phyloP scores from a whole-genome alignment of 1,140 invertebrate species.

The Calycopis cecrops region DNA sequence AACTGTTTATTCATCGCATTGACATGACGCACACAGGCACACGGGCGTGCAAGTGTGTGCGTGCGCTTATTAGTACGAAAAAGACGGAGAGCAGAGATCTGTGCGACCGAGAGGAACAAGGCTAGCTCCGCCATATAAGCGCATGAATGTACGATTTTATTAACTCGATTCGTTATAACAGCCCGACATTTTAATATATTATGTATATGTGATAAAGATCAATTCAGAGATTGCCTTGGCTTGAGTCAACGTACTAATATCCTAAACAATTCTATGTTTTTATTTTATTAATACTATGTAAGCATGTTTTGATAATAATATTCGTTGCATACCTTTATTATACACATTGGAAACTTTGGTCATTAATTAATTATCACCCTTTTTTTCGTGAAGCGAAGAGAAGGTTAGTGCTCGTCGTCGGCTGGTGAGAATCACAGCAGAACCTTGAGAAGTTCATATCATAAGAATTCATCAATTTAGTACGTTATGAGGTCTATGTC shows the following conservation, averaged over 20 bases:
- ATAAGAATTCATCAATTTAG: too few species aligned
- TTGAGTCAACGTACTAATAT: conserved; percentile 8
- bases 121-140: conserved; percentile 67
- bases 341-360: too few species aligned
- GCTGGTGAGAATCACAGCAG: too few species aligned
- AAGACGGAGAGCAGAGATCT: conserved; percentile 47
- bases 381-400: too few species aligned
- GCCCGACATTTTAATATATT: conserved; percentile 63
- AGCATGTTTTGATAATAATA: too few species aligned
- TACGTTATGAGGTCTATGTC: too few species aligned
- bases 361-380: too few species aligned
- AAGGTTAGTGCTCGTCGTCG: too few species aligned
- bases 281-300: background rate
- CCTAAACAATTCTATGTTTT: conserved; percentile 1
- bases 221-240: conserved; percentile 17
- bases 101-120: conserved; percentile 59
- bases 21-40: conserved; percentile 42
- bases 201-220: conserved; percentile 29
- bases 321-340: too few species aligned
- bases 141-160: conserved; percentile 69
- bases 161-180: conserved; percentile 66
- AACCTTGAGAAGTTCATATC: too few species aligned
- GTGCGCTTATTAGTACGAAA: conserved; percentile 62
- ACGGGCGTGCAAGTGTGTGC: conserved; percentile 31
- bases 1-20: conserved; percentile 71